Conservation (phyloP, 2,888 invertebrate genomes). For the Notodonta dromedarius region DNA sequence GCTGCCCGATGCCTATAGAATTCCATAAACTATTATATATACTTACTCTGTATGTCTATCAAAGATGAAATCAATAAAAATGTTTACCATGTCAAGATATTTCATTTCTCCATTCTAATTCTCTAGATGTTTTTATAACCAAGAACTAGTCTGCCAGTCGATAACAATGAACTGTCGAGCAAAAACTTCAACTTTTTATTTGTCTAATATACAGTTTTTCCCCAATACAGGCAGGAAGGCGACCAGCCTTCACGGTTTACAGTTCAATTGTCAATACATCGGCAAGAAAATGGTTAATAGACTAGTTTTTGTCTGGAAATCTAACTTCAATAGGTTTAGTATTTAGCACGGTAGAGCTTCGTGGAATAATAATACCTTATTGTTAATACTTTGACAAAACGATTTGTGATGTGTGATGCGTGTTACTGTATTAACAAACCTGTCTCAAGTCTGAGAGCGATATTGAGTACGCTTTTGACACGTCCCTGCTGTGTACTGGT, state of each 20-base stretch:
- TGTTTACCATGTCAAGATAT: neutral
- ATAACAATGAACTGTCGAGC: neutral
- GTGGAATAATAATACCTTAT: neutral
- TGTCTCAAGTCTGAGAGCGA: too few relatives aligned
- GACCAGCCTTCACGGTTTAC: slow-evolving; percentile 33
- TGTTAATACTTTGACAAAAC: neutral
- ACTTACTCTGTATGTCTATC: too few relatives aligned
- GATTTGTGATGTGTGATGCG: neutral
- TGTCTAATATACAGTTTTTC: slow-evolving; percentile 21
- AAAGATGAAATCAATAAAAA: neutral
- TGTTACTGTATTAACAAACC: too few relatives aligned
- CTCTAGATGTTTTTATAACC: neutral
- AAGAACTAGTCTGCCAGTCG: neutral
- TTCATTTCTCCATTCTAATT: neutral
- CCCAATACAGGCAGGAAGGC: slow-evolving; percentile 19
- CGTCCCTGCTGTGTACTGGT: too few relatives aligned
- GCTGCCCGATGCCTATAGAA: too few relatives aligned
- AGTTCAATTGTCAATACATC: slow-evolving; percentile 32
- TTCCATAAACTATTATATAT: too few relatives aligned
- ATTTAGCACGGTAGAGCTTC: slow-evolving; percentile 15
- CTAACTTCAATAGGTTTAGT: slow-evolving; percentile 19
- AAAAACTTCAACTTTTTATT: slow-evolving; percentile 6
- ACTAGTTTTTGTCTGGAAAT: slow-evolving; percentile 27
- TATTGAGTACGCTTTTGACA: too few relatives aligned
- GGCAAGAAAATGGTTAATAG: slow-evolving; percentile 24